A percentile compares a stretch with the other conserved stretches of the same genome.
phyloP scores from a whole-genome alignment of 2,797 vertebrate genomes.

The Acanthiza pusilla region DNA sequence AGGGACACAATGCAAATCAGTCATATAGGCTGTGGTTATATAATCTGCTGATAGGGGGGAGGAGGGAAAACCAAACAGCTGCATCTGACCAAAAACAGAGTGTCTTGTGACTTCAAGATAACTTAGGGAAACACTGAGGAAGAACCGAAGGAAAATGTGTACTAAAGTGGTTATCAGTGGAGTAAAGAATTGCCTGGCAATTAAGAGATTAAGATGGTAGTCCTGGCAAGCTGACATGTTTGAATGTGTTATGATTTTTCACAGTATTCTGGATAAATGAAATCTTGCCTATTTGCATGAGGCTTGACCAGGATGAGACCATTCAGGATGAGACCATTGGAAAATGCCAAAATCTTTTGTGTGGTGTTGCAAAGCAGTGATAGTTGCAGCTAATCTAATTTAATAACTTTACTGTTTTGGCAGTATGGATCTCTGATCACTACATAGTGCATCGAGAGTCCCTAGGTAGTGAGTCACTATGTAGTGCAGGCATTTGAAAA shows the following conservation, averaged over 20 bases:
- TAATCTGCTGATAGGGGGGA: constrained; percentile 24
- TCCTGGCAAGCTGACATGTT: not conserved
- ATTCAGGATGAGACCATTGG: not conserved
- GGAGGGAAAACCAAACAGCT: constrained; percentile 28
- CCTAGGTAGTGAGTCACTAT: not conserved
- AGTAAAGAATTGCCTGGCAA: not conserved
- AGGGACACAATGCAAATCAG: constrained; percentile 21
- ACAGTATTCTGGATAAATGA: not conserved
- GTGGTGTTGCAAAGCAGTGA: not conserved
- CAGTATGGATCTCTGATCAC: not conserved
- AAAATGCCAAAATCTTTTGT: not conserved
- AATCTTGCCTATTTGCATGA: not conserved
- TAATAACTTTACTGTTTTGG: not conserved
- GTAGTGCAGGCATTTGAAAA: not conserved
- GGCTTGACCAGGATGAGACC: not conserved
- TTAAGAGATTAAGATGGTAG: not conserved
- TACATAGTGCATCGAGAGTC: not conserved
- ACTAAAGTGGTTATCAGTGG: not conserved
- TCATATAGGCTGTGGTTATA: constrained; percentile 18
- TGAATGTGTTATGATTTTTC: not conserved
- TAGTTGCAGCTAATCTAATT: not conserved
- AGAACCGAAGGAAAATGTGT: not conserved
- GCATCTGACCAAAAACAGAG: constrained; percentile 27
- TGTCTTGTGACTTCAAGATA: not conserved
- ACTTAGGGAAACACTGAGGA: not conserved